phyloP scores from a whole-genome alignment of 1,140 invertebrate species.

The Procambarus clarkii region DNA sequence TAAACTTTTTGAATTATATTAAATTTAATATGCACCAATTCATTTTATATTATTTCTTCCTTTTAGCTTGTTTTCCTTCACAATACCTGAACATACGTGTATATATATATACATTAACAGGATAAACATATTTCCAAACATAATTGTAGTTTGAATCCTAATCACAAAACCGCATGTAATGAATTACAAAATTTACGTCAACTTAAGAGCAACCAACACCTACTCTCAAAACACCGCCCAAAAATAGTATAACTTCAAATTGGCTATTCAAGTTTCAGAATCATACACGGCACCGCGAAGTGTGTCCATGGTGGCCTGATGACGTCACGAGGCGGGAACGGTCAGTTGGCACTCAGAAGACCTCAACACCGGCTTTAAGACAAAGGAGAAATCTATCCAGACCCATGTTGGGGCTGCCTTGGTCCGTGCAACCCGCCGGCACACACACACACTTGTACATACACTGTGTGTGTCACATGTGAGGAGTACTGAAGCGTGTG shows the following conservation, averaged over 20 bases:
- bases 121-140: neutral
- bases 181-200: neutral
- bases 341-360: neutral
- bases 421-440: neutral
- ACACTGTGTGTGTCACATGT: neutral
- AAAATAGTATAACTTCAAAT: no score
- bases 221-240: no score
- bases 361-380: neutral
- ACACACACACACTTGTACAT: neutral
- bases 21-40: no score
- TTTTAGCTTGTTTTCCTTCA: no score
- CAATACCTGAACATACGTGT: no score
- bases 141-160: neutral
- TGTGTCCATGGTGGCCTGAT: neutral
- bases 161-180: neutral
- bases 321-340: neutral
- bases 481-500: neutral
- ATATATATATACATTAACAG: no score
- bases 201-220: neutral
- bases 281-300: no score
- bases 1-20: no score
- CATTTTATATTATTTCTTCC: no score
- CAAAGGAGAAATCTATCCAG: slow-evolving; percentile 25
- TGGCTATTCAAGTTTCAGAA: no score
- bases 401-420: neutral